Conservation (phyloP, 2,888 invertebrate species). For the Microplitis deprimator region DNA sequence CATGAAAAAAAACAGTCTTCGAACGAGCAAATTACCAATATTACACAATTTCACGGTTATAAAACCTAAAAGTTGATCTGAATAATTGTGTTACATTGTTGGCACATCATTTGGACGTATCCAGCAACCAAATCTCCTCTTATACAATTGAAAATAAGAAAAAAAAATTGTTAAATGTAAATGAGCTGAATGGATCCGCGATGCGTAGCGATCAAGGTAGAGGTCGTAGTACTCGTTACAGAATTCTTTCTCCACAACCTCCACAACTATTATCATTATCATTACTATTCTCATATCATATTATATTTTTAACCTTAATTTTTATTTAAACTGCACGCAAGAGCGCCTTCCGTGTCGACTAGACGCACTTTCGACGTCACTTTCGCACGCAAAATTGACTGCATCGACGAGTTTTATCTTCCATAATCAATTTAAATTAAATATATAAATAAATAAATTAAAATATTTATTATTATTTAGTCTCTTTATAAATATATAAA, state of each 20-base stretch:
- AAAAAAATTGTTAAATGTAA: slow-evolving; percentile 63
- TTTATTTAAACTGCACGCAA: slow-evolving; percentile 24
- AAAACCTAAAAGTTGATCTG: neutral
- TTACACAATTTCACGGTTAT: neutral
- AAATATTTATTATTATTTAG: neutral
- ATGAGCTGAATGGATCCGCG: slow-evolving; percentile 61
- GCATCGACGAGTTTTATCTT: slow-evolving; percentile 25
- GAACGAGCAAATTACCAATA: neutral
- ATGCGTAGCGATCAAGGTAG: slow-evolving; percentile 60
- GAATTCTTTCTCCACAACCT: slow-evolving; percentile 21
- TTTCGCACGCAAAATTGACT: slow-evolving; percentile 36
- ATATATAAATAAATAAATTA: neutral
- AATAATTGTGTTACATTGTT: slow-evolving; percentile 30
- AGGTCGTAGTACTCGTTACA: slow-evolving; percentile 51
- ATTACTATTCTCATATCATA: neutral
- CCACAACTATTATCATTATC: neutral
- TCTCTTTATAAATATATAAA: neutral
- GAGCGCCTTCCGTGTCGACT: slow-evolving; percentile 29
- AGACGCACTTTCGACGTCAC: slow-evolving; percentile 44
- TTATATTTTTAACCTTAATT: neutral
- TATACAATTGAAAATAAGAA: slow-evolving; percentile 28
- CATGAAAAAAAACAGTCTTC: neutral
- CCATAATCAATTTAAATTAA: neutral
- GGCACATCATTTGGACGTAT: slow-evolving; percentile 41
- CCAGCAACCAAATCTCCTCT: slow-evolving; percentile 62